Evolutionary conservation across 1,140 invertebrate genomes (phyloP).

Genomic region (Berghia stephanieae): DNA sequence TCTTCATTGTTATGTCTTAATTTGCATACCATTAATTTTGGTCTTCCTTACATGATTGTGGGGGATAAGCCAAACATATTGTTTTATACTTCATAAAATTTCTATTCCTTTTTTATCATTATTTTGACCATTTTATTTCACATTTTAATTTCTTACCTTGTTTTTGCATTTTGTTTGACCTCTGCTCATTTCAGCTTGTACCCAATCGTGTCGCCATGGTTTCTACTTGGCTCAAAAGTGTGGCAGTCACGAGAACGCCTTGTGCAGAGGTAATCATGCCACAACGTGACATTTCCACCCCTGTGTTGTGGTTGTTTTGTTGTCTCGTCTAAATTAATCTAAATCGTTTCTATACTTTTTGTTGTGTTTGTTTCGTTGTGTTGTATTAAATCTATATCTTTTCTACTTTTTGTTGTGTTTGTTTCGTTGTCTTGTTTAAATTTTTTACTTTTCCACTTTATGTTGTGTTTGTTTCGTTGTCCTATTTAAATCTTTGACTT

Average conservation of each 20-base stretch:
- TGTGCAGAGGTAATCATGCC: constrained; percentile 54
- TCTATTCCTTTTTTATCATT: not conserved
- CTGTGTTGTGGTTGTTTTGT: too few species aligned
- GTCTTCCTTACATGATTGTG: not conserved
- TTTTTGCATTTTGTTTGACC: constrained; percentile 8
- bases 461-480: not conserved
- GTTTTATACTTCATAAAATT: too few species aligned
- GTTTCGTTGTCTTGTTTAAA: not conserved
- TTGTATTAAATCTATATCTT: too few species aligned
- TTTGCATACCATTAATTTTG: not conserved
- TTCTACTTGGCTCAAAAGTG: constrained; percentile 48
- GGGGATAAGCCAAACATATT: too few species aligned
- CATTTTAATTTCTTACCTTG: constrained; percentile 1
- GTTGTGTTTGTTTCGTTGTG: too few species aligned
- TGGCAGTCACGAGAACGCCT: constrained; percentile 38
- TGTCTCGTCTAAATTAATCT: too few species aligned
- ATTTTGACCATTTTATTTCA: too few species aligned
- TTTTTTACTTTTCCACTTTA: not conserved
- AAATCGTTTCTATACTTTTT: too few species aligned
- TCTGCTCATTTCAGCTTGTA: constrained; percentile 47
- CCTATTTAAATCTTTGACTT: too few species aligned
- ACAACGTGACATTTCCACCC: too few species aligned
- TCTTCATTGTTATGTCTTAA: too few species aligned
- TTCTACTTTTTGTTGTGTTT: not conserved
- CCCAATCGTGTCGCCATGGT: constrained; percentile 44